Evolutionary conservation across 2,797 vertebrate species (phyloP).

Genomic region (Kryptolebias ocellatus): DNA sequence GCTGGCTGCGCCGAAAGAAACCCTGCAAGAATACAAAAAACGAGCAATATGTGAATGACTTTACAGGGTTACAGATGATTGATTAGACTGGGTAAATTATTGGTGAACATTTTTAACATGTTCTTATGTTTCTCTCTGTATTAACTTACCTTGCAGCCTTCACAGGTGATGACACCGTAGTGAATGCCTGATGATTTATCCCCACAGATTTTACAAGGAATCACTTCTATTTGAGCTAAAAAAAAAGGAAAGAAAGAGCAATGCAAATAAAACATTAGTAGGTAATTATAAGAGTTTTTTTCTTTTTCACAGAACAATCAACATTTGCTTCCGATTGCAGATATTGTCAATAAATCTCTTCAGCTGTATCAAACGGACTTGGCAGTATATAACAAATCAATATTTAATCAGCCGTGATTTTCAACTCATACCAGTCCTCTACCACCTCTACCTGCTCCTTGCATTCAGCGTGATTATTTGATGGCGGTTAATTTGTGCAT

Average conservation of each 20-base stretch:
- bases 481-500: not conserved
- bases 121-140: not conserved
- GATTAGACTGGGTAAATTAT: not conserved
- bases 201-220: constrained; percentile 94
- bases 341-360: constrained; percentile 25
- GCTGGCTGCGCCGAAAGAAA: constrained; percentile 93
- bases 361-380: constrained; percentile 21
- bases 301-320: constrained; percentile 14
- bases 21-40: constrained; percentile 74
- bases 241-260: constrained; percentile 21
- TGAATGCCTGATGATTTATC: constrained; percentile 95
- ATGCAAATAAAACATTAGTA: not conserved
- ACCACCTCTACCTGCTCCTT: not conserved
- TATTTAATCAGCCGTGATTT: constrained; percentile 21
- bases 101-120: too few relatives aligned
- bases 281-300: not conserved
- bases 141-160: constrained; percentile 91
- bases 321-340: constrained; percentile 33
- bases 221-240: constrained; percentile 93
- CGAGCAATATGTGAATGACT: not conserved
- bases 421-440: constrained; percentile 4
- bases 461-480: not conserved
- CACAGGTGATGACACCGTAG: constrained; percentile 95
- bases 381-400: constrained; percentile 11
- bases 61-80: not conserved